Conservation (phyloP, 2,888 invertebrate genomes). For the Cataglyphis albicans region DNA sequence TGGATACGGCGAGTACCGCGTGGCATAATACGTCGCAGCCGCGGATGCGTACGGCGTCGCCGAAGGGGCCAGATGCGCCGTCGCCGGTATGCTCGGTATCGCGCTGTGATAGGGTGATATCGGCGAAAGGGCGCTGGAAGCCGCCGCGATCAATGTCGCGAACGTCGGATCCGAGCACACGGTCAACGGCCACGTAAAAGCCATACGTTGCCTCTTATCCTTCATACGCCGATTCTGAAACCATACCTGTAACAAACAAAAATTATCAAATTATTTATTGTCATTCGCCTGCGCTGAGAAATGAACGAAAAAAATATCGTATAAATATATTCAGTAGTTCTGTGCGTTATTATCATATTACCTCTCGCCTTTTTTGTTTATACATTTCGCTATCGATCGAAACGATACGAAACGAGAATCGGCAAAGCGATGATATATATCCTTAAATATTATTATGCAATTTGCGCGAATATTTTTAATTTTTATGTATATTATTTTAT, state of each 20-base stretch:
- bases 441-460: too few relatives aligned
- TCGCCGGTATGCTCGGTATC: constrained; percentile 85
- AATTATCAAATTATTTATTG: neutral
- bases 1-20: constrained; percentile 88
- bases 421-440: too few relatives aligned
- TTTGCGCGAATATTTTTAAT: too few relatives aligned
- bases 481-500: too few relatives aligned
- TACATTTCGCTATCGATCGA: too few relatives aligned
- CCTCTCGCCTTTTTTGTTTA: too few relatives aligned
- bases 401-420: too few relatives aligned
- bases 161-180: constrained; percentile 97
- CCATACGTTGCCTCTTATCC: constrained; percentile 97
- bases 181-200: constrained; percentile 98
- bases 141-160: constrained; percentile 96
- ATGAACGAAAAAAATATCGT: too few relatives aligned
- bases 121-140: constrained; percentile 89
- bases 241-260: constrained; percentile 91
- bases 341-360: too few relatives aligned
- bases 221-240: constrained; percentile 99
- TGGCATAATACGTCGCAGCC: constrained; percentile 87
- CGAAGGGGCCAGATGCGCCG: constrained; percentile 87
- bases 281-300: too few relatives aligned
- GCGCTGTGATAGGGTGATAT: constrained; percentile 75
- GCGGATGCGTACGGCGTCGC: constrained; percentile 86
- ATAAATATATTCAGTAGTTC: too few relatives aligned